Conservation (phyloP, 2,888 invertebrate genomes). For the Eumerus sabulonum region DNA sequence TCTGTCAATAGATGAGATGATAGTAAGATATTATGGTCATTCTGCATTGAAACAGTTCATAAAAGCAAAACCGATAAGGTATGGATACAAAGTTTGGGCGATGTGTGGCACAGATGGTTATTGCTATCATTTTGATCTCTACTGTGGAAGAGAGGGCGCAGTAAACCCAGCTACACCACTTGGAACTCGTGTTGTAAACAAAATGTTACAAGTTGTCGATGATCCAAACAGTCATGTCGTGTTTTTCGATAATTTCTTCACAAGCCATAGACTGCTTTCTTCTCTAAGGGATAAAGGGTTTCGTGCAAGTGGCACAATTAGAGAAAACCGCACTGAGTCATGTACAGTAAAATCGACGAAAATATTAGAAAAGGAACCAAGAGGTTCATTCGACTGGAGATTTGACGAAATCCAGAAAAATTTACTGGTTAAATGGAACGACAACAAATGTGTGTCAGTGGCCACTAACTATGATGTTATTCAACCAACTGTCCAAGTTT, state of each 20-base stretch:
- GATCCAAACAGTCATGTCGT: too few species aligned
- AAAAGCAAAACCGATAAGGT: too few species aligned
- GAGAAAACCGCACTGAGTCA: constrained; percentile 2
- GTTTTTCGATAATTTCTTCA: not conserved
- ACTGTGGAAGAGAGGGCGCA: constrained; percentile 5
- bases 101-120: constrained; percentile 10
- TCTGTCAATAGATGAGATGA: too few species aligned
- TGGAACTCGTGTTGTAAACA: too few species aligned
- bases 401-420: not conserved
- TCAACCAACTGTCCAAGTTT: too few species aligned
- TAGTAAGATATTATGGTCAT: too few species aligned
- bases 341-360: not conserved
- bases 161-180: too few species aligned
- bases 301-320: not conserved
- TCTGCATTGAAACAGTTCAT: too few species aligned
- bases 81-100: constrained; percentile 9
- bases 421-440: not conserved
- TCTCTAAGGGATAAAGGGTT: not conserved
- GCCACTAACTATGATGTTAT: not conserved
- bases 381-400: not conserved
- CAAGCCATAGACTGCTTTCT: not conserved
- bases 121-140: constrained; percentile 9
- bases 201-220: too few species aligned
- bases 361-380: not conserved
- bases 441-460: not conserved